phyloP scores from a whole-genome alignment of 53 echinoderm and acorn worm genomes.

The Pentamera pediparva region DNA sequence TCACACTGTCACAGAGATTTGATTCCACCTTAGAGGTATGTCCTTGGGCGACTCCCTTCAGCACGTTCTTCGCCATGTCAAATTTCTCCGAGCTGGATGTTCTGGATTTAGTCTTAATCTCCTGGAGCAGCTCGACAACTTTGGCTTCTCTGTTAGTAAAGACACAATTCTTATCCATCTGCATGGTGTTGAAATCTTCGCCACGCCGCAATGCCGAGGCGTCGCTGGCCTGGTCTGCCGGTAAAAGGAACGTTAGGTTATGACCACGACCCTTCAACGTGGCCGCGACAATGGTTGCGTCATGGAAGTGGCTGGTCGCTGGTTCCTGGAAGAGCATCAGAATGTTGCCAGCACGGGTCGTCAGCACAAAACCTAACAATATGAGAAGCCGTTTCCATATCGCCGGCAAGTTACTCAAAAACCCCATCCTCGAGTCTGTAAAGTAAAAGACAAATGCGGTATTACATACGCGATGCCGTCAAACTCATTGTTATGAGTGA shows the following conservation, averaged over 20 bases:
- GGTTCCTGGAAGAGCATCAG: constrained; percentile 20
- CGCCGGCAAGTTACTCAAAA: no score
- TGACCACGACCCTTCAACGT: background rate
- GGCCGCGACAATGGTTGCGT: background rate
- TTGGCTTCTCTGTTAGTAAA: background rate
- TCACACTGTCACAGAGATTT: background rate
- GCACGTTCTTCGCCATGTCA: background rate
- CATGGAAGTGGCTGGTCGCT: constrained; percentile 16
- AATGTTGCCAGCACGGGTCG: background rate
- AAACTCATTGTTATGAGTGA: no score
- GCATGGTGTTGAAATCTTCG: background rate
- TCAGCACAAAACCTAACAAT: no score
- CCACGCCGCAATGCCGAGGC: background rate
- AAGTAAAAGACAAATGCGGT: no score
- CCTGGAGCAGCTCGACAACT: background rate
- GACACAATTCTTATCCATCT: no score
- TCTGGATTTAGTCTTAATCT: background rate
- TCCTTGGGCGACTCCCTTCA: background rate
- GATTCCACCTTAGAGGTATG: background rate
- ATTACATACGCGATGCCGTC: no score
- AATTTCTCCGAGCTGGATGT: background rate
- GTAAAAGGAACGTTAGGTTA: constrained; percentile 13
- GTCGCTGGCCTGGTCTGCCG: background rate
- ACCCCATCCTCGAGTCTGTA: no score
- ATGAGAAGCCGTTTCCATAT: no score